Evolutionary conservation across 2,888 invertebrate species (phyloP).

Genomic region (Myathropa florea): DNA sequence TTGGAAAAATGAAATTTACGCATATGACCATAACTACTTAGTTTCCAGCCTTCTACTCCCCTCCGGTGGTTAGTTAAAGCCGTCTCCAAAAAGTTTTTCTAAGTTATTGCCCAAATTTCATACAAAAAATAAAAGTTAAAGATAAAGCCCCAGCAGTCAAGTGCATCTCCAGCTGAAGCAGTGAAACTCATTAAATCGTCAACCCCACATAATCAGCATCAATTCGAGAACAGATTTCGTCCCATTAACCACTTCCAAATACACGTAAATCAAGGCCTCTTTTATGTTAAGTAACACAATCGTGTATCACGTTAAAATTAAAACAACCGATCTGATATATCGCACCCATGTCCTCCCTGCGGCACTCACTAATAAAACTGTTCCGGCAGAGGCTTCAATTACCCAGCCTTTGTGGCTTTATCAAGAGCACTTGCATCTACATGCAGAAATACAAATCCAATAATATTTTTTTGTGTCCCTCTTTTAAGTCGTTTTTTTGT

Average conservation of each 20-base stretch:
- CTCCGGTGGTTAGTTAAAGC: too few relatives aligned
- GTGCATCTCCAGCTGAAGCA: too few relatives aligned
- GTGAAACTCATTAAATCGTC: neutral
- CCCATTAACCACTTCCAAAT: neutral
- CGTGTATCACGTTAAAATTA: neutral
- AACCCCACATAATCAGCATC: neutral
- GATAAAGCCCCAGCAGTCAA: too few relatives aligned
- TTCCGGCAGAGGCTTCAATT: constrained; percentile 50
- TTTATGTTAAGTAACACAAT: neutral
- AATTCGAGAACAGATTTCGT: neutral
- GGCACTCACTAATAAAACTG: constrained; percentile 45
- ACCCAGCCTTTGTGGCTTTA: constrained; percentile 53
- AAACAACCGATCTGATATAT: neutral
- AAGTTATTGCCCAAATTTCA: too few relatives aligned
- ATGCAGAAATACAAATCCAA: constrained; percentile 4
- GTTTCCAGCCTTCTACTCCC: too few relatives aligned
- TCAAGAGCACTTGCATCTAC: constrained; percentile 22
- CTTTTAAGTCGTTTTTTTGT: neutral
- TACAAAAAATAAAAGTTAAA: too few relatives aligned
- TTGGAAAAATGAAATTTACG: too few relatives aligned
- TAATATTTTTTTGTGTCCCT: neutral
- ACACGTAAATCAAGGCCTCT: neutral
- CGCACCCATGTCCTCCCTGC: neutral
- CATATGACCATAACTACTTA: too few relatives aligned
- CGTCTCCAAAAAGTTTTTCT: too few relatives aligned